Percentiles rank a stretch among this genome's conserved stretches.
These are phyloP conservation scores for Zapus hudsonius DNA, from an alignment of 2,113 vertebrate species.

Conservation along the genomic window DNA sequence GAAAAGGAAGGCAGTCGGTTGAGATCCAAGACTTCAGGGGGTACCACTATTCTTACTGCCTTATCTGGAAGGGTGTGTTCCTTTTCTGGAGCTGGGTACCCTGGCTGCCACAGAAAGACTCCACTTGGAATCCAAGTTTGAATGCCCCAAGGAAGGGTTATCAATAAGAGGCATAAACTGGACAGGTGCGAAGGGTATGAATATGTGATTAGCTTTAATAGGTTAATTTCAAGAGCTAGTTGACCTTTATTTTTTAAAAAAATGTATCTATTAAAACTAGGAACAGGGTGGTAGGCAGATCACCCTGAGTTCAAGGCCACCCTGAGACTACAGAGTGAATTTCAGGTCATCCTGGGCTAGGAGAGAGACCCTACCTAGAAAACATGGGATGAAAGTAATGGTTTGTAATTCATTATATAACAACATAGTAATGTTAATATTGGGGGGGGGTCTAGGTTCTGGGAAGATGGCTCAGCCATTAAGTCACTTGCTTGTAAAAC, in stretches of 20 bases:
- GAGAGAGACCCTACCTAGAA: too few species aligned
- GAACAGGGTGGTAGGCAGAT: too few species aligned
- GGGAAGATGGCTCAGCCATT: too few species aligned
- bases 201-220: neutral
- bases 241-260: neutral
- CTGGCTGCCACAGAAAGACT: neutral
- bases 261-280: neutral
- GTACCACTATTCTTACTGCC: neutral
- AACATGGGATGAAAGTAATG: neutral
- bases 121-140: too few species aligned
- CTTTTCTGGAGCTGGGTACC: neutral
- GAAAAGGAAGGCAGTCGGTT: neutral
- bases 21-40: neutral
- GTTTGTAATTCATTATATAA: neutral
- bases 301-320: too few species aligned
- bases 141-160: neutral
- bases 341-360: too few species aligned
- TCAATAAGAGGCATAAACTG: neutral
- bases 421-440: neutral
- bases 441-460: too few species aligned
- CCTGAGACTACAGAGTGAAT: too few species aligned
- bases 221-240: neutral
- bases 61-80: neutral
- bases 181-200: neutral
- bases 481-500: too few species aligned